Conservation (phyloP, 2,888 invertebrate genomes). For the Cremastobaeus sp. region DNA sequence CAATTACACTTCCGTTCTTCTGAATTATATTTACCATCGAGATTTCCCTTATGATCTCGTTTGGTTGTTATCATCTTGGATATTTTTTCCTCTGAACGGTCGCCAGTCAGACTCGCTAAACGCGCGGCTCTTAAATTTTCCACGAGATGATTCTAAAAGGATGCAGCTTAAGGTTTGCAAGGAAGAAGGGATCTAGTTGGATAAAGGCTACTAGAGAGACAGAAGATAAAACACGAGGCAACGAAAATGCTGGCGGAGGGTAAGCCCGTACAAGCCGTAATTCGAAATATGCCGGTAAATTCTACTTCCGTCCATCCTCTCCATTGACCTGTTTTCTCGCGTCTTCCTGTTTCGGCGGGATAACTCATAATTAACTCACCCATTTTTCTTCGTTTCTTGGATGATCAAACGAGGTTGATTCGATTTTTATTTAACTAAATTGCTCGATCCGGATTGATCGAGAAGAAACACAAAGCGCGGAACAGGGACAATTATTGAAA, state of each 20-base stretch:
- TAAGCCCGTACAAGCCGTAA: constrained; percentile 28
- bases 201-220: constrained; percentile 39
- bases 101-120: constrained; percentile 67
- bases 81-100: constrained; percentile 51
- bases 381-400: constrained; percentile 42
- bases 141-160: constrained; percentile 54
- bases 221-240: constrained; percentile 45
- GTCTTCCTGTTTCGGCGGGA: constrained; percentile 39
- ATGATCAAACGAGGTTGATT: constrained; percentile 23
- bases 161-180: constrained; percentile 29
- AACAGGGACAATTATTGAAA: too few relatives aligned
- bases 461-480: constrained; percentile 4
- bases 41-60: constrained; percentile 46
- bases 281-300: constrained; percentile 54
- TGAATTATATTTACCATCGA: constrained; percentile 57
- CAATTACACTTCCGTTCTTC: constrained; percentile 30
- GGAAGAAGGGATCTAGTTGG: constrained; percentile 32
- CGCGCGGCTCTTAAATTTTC: constrained; percentile 69
- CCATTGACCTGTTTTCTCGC: constrained; percentile 46
- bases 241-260: constrained; percentile 41
- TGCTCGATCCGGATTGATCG: constrained; percentile 2
- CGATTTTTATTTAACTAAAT: constrained; percentile 32
- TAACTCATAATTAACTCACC: constrained; percentile 49
- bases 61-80: constrained; percentile 49
- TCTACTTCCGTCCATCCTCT: constrained; percentile 43